A percentile compares a stretch with the other conserved stretches of the same genome.
These are phyloP conservation scores for Holothuria leucospilota DNA, from an alignment of 53 echinoderm and acorn worm species.

Conservation along the genomic window DNA sequence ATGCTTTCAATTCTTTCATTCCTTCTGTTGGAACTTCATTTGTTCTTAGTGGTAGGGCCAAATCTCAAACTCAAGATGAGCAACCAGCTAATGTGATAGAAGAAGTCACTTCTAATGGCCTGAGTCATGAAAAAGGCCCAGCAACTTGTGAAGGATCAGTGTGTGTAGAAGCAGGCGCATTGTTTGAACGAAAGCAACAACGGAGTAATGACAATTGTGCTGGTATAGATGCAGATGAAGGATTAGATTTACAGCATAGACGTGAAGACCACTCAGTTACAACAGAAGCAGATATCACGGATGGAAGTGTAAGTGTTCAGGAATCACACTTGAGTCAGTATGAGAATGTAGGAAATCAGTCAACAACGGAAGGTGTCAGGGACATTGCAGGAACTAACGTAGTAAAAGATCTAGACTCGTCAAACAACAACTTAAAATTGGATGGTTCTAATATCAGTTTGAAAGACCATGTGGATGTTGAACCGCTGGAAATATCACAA, in stretches of 20 bases:
- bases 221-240: background rate
- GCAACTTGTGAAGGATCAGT: too few relatives aligned
- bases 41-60: conserved; percentile 13
- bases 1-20: too few relatives aligned
- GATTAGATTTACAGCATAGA: background rate
- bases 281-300: background rate
- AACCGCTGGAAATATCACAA: background rate
- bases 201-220: background rate
- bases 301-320: background rate
- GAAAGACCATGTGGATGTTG: background rate
- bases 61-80: background rate
- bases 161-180: too few relatives aligned
- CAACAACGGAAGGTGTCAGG: background rate
- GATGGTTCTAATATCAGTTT: too few relatives aligned
- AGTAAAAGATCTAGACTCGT: background rate
- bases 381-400: background rate
- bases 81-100: conserved; percentile 3
- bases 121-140: too few relatives aligned
- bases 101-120: too few relatives aligned
- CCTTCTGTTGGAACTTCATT: conserved; percentile 1
- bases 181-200: background rate
- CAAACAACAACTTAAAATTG: conserved; percentile 2
- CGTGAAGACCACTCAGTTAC: background rate
- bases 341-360: background rate
- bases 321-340: conserved; percentile 22